A percentile compares a stretch with the other conserved stretches of the same genome.
These are phyloP conservation scores for Misgurnus mizolepis DNA, from an alignment of 2,113 vertebrate genomes.

Conservation along the genomic window DNA sequence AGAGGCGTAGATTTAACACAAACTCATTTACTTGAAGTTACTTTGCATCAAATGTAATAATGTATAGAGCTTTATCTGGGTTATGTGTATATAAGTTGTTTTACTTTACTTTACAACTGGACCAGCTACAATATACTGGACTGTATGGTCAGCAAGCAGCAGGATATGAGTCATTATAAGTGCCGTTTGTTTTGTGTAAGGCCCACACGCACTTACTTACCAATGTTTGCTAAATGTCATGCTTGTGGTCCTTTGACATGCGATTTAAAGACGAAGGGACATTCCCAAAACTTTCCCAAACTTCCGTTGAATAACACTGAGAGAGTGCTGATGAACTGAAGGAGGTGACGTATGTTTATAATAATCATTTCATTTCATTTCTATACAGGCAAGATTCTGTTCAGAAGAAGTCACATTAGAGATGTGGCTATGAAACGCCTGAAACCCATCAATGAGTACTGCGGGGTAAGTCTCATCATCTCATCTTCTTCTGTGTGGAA, in stretches of 20 bases:
- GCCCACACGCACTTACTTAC: not conserved
- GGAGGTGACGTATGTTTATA: constrained; percentile 13
- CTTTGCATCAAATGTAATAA: too few species aligned
- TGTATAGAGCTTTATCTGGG: too few species aligned
- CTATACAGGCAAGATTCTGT: constrained; percentile 94
- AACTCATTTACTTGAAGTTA: too few species aligned
- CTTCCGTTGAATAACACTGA: not conserved
- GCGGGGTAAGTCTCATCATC: constrained; percentile 82
- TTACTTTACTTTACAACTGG: not conserved
- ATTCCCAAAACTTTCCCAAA: constrained; percentile 28
- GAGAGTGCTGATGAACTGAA: not conserved
- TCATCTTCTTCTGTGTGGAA: too few species aligned
- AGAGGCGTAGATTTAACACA: too few species aligned
- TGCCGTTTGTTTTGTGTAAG: constrained; percentile 59
- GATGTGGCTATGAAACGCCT: constrained; percentile 96
- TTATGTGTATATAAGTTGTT: not conserved
- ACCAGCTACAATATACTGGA: constrained; percentile 20
- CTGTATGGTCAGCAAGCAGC: not conserved
- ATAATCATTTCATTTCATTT: not conserved
- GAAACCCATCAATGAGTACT: constrained; percentile 96
- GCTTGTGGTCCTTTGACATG: constrained; percentile 27
- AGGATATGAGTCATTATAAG: constrained; percentile 43
- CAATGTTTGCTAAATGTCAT: constrained; percentile 48
- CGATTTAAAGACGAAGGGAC: constrained; percentile 21
- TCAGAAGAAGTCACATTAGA: constrained; percentile 93